Evolutionary conservation across 2,113 vertebrate genomes (phyloP).

Genomic region (Sporophila hypoxantha): DNA sequence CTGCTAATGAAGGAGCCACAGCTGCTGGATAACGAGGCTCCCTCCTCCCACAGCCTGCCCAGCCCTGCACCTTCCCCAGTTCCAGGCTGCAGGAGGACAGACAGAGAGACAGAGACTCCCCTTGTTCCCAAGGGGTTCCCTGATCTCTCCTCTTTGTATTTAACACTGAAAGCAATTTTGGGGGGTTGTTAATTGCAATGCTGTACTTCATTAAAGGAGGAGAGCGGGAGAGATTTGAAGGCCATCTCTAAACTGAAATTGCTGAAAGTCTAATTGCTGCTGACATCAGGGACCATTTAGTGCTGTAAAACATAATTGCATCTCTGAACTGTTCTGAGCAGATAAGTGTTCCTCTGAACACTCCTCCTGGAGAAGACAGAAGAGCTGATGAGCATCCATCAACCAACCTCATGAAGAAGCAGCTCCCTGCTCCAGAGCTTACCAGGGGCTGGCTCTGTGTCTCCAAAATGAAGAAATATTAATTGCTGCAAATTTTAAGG

Average conservation of each 20-base stretch:
- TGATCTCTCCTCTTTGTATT: conserved; percentile 22
- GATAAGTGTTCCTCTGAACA: conserved; percentile 50
- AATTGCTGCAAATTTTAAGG: background rate
- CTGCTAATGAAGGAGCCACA: background rate
- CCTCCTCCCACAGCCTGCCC: background rate
- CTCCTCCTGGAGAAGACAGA: conserved; percentile 42
- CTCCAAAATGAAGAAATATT: background rate
- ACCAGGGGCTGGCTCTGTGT: background rate
- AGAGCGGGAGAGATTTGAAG: conserved; percentile 37
- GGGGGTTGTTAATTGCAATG: conserved; percentile 29
- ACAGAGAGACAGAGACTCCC: background rate
- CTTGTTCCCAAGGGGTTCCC: background rate
- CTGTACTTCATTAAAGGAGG: conserved; percentile 41
- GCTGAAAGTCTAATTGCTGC: conserved; percentile 56
- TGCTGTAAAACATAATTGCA: conserved; percentile 56
- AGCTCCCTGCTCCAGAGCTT: background rate
- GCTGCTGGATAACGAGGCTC: background rate
- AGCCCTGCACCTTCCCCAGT: background rate
- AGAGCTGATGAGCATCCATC: conserved; percentile 45
- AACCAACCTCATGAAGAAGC: background rate
- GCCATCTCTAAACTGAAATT: conserved; percentile 57
- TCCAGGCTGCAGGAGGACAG: background rate
- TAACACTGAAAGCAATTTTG: background rate
- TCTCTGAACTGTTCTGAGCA: conserved; percentile 46
- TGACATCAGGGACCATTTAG: conserved; percentile 61